phyloP scores from a whole-genome alignment of 2,888 invertebrate species.

The Eristalis intricaria region DNA sequence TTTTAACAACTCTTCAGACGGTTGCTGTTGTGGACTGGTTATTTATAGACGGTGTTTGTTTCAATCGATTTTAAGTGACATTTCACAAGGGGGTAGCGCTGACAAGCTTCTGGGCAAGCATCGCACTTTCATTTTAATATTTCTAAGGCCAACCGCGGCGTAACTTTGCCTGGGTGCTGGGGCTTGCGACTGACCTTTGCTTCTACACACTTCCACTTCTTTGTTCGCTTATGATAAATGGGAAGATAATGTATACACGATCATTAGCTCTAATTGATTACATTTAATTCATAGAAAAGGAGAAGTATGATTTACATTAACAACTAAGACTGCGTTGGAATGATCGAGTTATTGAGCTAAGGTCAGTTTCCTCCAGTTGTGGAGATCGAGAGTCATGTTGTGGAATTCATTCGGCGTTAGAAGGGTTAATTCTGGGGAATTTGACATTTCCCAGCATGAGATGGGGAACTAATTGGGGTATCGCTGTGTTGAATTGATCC shows the following conservation, averaged over 20 bases:
- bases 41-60: background rate
- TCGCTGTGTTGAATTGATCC: no score
- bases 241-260: background rate
- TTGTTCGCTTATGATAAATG: background rate
- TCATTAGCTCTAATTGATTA: background rate
- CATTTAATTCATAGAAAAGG: background rate
- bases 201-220: conserved; percentile 8
- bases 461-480: no score
- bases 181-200: background rate
- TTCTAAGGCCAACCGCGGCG: background rate
- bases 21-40: background rate
- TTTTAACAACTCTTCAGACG: background rate
- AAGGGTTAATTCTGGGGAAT: no score
- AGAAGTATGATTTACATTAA: background rate
- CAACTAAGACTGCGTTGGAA: background rate
- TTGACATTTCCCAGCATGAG: no score
- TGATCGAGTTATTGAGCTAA: background rate
- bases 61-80: conserved; percentile 5
- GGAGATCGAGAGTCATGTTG: no score
- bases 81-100: background rate
- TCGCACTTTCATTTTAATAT: background rate
- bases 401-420: no score
- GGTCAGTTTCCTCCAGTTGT: no score
- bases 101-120: background rate
- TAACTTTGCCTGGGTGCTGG: background rate